Evolutionary conservation across 1,140 invertebrate species (phyloP).

Genomic region (Phortica variegata): DNA sequence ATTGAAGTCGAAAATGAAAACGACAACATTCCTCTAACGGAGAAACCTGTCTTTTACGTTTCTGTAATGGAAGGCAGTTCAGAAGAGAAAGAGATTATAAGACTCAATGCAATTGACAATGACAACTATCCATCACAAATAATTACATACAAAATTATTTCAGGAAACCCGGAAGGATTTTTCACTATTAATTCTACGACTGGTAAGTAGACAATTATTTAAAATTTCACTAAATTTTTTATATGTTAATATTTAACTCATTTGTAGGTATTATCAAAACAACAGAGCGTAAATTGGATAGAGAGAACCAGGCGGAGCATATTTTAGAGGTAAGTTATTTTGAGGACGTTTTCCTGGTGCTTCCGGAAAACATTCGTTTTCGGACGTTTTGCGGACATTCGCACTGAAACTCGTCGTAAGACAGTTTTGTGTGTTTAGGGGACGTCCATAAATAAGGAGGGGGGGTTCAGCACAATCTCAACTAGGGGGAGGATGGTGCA

Average conservation of each 20-base stretch:
- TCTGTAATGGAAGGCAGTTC: constrained; percentile 81
- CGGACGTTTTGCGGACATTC: too few species aligned
- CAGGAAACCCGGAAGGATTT: constrained; percentile 86
- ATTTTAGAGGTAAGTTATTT: constrained; percentile 73
- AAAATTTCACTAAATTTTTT: neutral
- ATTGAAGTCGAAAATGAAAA: constrained; percentile 88
- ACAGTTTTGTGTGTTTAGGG: too few species aligned
- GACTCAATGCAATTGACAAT: constrained; percentile 76
- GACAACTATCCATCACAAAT: constrained; percentile 70
- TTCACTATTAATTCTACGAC: constrained; percentile 83
- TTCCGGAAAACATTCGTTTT: too few species aligned
- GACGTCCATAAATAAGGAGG: too few species aligned
- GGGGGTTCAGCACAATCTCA: too few species aligned
- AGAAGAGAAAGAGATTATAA: constrained; percentile 71
- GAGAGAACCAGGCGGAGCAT: constrained; percentile 81
- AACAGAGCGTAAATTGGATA: constrained; percentile 78
- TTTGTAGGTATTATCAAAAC: constrained; percentile 77
- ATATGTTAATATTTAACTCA: neutral
- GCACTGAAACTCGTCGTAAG: too few species aligned
- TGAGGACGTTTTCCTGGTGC: neutral
- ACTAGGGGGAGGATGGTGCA: too few species aligned
- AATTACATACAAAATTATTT: constrained; percentile 79
- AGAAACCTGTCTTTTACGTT: constrained; percentile 81
- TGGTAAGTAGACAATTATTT: constrained; percentile 63
- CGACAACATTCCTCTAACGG: constrained; percentile 88